Percentiles rank a stretch among this genome's conserved stretches.
Evolutionary conservation across 2,113 vertebrate species (phyloP).

Genomic region (Silurus meridionalis): DNA sequence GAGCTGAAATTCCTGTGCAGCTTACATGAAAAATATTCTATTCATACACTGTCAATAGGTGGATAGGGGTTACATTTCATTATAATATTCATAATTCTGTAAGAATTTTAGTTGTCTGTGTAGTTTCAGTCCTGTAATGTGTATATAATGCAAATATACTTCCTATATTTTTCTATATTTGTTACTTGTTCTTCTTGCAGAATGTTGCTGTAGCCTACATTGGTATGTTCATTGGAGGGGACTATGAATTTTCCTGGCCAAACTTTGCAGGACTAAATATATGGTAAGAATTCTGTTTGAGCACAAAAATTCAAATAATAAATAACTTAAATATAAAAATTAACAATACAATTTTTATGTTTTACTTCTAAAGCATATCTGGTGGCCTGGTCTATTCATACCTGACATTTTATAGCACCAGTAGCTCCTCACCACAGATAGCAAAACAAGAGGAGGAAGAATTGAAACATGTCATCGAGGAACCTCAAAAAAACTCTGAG

Average conservation of each 20-base stretch:
- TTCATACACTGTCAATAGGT: background rate
- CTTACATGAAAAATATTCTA: background rate
- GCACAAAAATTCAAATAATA: background rate
- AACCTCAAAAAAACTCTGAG: background rate
- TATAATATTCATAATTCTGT: background rate
- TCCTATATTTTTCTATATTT: too few relatives aligned
- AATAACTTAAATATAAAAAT: too few relatives aligned
- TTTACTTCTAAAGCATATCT: constrained; percentile 75
- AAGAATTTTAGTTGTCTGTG: background rate
- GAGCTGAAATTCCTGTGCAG: background rate
- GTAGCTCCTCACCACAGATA: constrained; percentile 12
- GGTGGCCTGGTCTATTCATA: constrained; percentile 86
- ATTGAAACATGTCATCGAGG: constrained; percentile 36
- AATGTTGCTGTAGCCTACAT: constrained; percentile 88
- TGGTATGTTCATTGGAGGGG: constrained; percentile 87
- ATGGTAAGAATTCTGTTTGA: constrained; percentile 75
- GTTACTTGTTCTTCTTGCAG: constrained; percentile 66
- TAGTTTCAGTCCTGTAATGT: background rate
- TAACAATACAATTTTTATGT: background rate
- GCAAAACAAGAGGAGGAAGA: constrained; percentile 33
- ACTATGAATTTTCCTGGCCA: constrained; percentile 86
- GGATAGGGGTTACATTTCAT: too few relatives aligned
- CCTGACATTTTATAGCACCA: constrained; percentile 71
- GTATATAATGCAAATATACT: background rate
- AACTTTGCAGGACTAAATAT: constrained; percentile 92